Evolutionary conservation across 2,888 invertebrate species (phyloP), one percentile per base, ranked within the genome.

Genomic region (Octonoba sinensis): DNA sequence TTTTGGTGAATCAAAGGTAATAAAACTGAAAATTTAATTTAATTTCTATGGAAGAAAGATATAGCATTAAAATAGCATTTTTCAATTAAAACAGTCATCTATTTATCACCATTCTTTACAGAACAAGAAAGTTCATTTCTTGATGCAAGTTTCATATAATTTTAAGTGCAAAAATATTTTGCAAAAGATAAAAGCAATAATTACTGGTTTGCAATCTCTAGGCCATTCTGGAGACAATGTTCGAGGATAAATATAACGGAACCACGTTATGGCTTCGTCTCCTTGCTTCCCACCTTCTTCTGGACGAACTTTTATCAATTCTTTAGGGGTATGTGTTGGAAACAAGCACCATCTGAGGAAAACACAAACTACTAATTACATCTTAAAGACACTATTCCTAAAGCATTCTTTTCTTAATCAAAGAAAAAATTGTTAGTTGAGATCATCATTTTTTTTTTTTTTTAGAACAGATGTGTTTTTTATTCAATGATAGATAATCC

Each of bases 201-300:
- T 88, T 90, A 94, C 93, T 67, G 98, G 97, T 88, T 93, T 92
- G 89, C 92, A 98, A 88, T 97, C 93, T 86, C 92, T 90, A 22
- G 99, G 99, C 99, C 99, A 99, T 46, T 92, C 91, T 15, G 94
- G 92, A 84, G 93, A 90, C 88, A 96, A 93, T 22, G 97, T 97
- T 88, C 94, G 93, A 16, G 98, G 98, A 90, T 99, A 99, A 86
- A 99, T 95, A 57, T 95, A 91, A 87, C 93, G 94, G 88, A 99
- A 99, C 99, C 99, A 99, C 0, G 97, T 97, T 75, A 99, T 94
- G 51, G 98, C 99, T 90, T 99, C 99, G 87, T 98, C 98, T 71
- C 96, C 92, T 88, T 99, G 99, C 88, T 97, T 97, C 0, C 98
- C 97, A n/a, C 97, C 98, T 88, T 97, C 93, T 4, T 91, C 90